Evolutionary conservation across 1,140 invertebrate species (phyloP), one percentile per base, ranked within the genome.

Genomic region (Arctopsyche grandis): DNA sequence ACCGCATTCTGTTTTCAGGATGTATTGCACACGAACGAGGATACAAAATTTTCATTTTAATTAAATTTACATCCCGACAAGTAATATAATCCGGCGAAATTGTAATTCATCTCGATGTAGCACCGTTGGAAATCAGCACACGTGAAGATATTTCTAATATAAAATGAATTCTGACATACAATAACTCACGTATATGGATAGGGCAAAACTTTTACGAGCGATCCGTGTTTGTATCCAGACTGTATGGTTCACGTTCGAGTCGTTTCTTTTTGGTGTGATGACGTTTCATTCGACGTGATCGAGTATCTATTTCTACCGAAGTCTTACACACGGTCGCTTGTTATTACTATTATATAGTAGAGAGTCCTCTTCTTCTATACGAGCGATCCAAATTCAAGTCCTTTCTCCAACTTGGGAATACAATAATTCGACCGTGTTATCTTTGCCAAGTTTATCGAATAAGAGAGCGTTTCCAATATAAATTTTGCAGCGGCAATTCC

Each of bases 361-460:
- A 9, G 63, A 66, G 24, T 66, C 16, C 48, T 16, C 24, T 66
- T 66, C 10, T 66, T 66, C 10, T 38, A 1, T 38, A 38, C 63
- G 19, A 66, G 7, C 29, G 29, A 66, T 66, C 63, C 22, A 66
- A 66, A 66, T 66, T 66, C 63, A 22, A 26, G 63, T 66, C 63
- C 63, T 24, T 66, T 66, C 24, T 22, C 24, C 21, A 9, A 66
- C 63, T 21, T 66, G 63, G 63, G 63, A 66, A 66, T 66, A 66
- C 24, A 66, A 66, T 66, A 66, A 66, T 66, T 66, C 63, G 63
- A 66, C 19, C 12, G 63, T 66, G 63, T 66, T 66, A 66, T 66
- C 63, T 66, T 66, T 66, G 63, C 24, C 24, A 66, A 66, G 7
- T 66, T 66, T 24, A 29, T 66, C 63, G 63, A 21, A 60, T 24